Evolutionary conservation across 2,113 vertebrate genomes (phyloP).

Genomic region (Hippoglossus stenolepis): DNA sequence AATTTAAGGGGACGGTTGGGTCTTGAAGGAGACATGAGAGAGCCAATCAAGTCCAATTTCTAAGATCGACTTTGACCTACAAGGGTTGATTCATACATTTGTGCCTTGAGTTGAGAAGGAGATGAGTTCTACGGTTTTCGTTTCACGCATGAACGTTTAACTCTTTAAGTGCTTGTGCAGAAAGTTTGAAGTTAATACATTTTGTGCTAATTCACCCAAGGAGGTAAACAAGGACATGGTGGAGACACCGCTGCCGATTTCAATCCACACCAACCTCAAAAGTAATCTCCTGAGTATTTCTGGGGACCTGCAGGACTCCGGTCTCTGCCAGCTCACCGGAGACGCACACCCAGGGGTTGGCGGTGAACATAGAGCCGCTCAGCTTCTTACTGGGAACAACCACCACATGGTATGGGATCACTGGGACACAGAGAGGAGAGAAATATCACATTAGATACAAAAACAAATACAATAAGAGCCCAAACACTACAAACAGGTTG

Average conservation of each 20-base stretch:
- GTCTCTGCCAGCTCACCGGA: constrained; percentile 97
- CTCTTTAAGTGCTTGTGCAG: neutral
- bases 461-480: no score
- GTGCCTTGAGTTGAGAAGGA: neutral
- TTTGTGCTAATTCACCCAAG: no score
- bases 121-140: neutral
- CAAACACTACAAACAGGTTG: neutral
- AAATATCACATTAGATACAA: neutral
- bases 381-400: constrained; percentile 97
- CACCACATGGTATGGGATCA: constrained; percentile 97
- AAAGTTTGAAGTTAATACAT: neutral
- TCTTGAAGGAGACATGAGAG: no score
- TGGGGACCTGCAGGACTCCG: constrained; percentile 94
- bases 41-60: neutral
- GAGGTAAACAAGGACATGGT: neutral
- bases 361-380: constrained; percentile 98
- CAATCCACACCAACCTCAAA: constrained; percentile 89
- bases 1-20: no score
- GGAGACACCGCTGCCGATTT: neutral
- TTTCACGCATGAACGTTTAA: neutral
- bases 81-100: neutral
- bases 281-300: constrained; percentile 95
- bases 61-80: neutral
- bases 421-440: constrained; percentile 76
- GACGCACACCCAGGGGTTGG: constrained; percentile 98